A percentile compares a stretch with the other conserved stretches of the same genome.
Evolutionary conservation across 2,113 vertebrate species (phyloP).

Genomic region (Dolichotis patagonum): DNA sequence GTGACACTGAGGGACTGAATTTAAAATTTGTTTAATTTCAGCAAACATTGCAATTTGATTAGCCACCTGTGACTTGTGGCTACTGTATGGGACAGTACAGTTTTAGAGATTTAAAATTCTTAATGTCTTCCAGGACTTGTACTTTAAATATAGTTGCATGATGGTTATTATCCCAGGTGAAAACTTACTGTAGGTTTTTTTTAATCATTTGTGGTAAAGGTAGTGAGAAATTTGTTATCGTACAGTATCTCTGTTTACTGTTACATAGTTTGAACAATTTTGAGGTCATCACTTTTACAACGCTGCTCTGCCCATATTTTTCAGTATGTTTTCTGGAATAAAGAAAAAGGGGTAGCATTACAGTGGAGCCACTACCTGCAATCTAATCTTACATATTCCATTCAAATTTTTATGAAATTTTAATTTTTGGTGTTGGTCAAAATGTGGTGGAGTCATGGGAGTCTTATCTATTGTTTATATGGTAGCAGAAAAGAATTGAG

Average conservation of each 20-base stretch:
- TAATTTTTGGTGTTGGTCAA: constrained; percentile 11
- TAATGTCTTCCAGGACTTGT: background rate
- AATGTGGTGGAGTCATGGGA: background rate
- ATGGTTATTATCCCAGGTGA: background rate
- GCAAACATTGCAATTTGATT: background rate
- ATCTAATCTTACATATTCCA: background rate
- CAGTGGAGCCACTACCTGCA: background rate
- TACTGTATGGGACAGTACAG: background rate
- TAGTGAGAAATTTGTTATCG: background rate
- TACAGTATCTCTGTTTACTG: background rate
- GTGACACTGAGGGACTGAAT: background rate
- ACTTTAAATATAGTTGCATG: background rate
- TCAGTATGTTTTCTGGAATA: background rate
- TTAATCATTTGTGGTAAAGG: background rate
- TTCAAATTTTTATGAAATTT: background rate
- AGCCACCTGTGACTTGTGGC: background rate
- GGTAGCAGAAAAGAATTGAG: background rate
- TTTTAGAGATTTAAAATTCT: constrained; percentile 14
- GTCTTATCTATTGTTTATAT: background rate
- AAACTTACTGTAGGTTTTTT: background rate
- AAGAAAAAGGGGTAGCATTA: background rate
- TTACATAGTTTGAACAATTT: background rate
- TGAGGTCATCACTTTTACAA: background rate
- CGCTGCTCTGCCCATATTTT: background rate
- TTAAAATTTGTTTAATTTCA: constrained; percentile 8